Base-by-base conservation (phyloP, 2,113 vertebrate species). In the Xenopus laevis region DNA sequence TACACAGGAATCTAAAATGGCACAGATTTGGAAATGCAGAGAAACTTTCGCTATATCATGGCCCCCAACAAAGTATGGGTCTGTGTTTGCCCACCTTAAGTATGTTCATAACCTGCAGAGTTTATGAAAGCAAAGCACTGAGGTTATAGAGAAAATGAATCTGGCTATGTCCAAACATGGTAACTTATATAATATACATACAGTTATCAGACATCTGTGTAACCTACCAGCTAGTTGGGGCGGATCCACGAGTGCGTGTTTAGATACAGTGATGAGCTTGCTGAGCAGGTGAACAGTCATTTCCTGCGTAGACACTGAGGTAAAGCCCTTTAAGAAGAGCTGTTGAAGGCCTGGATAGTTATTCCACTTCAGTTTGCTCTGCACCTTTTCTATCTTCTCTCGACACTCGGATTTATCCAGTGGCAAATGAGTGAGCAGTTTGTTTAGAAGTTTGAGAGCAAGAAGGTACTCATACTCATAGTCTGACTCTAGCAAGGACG, bases 401-500 rank as follows among this genome's bases (percentile, higher is more conserved):
- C 96, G 83, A 86, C 95, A 97, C 83, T 99, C 97, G 0, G 84
- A 87, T 17, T 93, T 94, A 79, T 98, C 97, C 90, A 99, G 88
- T 71, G 96, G 96, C 86, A 99, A 85, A 72, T 98, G 96, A 74
- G 93, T 91, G 63, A 98, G 93, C 79, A 99, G 93, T 83, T 95
- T 96, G 87, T 98, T 98, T 30, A 99, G 93, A 0, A 99, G 88
- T 78, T 93, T 92, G 81, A 99, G 94, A 5, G 97, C 97, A 83
- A 99, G 83, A 84, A 98, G 91, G 79, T 98, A 99, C 85, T 99
- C 97, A 45, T 98, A 98, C 78, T 99, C 97, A 1, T 99, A 99
- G 88, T 99, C 97, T 0, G 97, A 99, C 86, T 99, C 97, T 0
- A 99, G 84, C 70, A 99, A 86, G 0, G 97, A 98, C 1, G 94